Evolutionary conservation across 2,888 invertebrate species (phyloP).

Genomic region (Siphonodentalium dalli): DNA sequence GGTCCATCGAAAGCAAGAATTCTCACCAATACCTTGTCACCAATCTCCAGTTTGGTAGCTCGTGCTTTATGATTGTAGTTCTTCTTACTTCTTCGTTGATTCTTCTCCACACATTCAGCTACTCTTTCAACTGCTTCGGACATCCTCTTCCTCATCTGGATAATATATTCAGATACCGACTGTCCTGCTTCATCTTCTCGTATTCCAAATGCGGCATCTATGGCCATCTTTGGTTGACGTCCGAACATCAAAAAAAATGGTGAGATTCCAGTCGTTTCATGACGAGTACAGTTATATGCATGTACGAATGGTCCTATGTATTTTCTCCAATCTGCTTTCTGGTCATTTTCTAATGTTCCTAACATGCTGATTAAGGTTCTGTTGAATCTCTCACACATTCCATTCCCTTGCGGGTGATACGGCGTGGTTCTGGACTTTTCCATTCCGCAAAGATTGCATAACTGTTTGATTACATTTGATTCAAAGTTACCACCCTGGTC

Average conservation of each 20-base stretch:
- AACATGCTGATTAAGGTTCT: conserved; percentile 13
- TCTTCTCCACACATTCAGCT: background rate
- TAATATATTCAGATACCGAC: conserved; percentile 7
- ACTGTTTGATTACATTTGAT: conserved; percentile 5
- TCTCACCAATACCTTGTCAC: conserved; percentile 14
- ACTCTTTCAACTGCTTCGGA: conserved; percentile 2
- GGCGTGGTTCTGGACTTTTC: conserved; percentile 1
- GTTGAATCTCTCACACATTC: conserved; percentile 3
- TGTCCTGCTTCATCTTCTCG: no score
- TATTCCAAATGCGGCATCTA: conserved; percentile 6
- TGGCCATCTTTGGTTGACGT: conserved; percentile 5
- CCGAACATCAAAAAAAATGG: conserved; percentile 11
- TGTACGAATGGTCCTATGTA: conserved; percentile 3
- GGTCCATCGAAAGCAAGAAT: conserved; percentile 2
- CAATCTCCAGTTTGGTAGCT: background rate
- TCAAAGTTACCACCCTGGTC: conserved; percentile 15
- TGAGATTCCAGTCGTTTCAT: conserved; percentile 5
- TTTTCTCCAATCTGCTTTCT: conserved; percentile 11
- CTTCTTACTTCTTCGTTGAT: conserved; percentile 5
- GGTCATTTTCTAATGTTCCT: conserved; percentile 4
- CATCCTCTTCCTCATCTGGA: conserved; percentile 9
- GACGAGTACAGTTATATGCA: conserved; percentile 10
- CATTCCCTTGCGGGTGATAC: conserved; percentile 9
- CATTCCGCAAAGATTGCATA: conserved; percentile 1
- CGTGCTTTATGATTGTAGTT: conserved; percentile 5